Base-by-base conservation (phyloP, 2,797 vertebrate species). In the Borostomias antarcticus region DNA sequence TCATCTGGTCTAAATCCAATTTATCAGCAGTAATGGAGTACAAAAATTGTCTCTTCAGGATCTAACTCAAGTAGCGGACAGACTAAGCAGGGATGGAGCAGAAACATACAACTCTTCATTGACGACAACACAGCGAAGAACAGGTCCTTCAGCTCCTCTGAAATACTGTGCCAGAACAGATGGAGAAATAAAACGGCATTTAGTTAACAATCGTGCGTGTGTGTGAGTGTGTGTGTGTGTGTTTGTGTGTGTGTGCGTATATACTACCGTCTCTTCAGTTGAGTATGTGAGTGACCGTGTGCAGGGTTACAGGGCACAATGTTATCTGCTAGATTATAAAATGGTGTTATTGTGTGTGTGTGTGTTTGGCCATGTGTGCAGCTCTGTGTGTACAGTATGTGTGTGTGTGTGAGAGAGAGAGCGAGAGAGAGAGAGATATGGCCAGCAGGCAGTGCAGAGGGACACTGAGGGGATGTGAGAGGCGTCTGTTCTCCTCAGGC, bases 21-120 rank as follows among this genome's bases (percentile, higher is more conserved):
- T 90, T 81, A 90, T 91, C 89, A 90, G 74, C 67, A 56, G 74
- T 90, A 91, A 92, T 91, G 82, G 85, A 86, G 87, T 86, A 79
- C 78, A 85, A 83, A 89, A 84, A 88, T 86, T 76, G 88, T 85
- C 79, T 86, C 81, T 81, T 81, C 73, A 77, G 83, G 74, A 85
- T 80, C 80, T 78, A 80, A 81, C 72, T 75, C 23, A 10, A 76
- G 74, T 66, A 82, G 67, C 77, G 58, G 73, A 75, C 5, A 5
- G 65, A 71, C 78, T 74, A 70, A 80, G 73, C 50, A 68, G 69
- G 69, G 74, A 40, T 13, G 66, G 73, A 77, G 58, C 43, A 30
- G 70, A 40, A 75, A 56, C 77, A 77, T 80, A 75, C 76, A 65
- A 73, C 1, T 2, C 57, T 54, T 58, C 58, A 69, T 72, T 69